A percentile compares a stretch with the other conserved stretches of the same genome.
Evolutionary conservation across 2,888 invertebrate genomes (phyloP).

Genomic region (Gryllus longicercus): DNA sequence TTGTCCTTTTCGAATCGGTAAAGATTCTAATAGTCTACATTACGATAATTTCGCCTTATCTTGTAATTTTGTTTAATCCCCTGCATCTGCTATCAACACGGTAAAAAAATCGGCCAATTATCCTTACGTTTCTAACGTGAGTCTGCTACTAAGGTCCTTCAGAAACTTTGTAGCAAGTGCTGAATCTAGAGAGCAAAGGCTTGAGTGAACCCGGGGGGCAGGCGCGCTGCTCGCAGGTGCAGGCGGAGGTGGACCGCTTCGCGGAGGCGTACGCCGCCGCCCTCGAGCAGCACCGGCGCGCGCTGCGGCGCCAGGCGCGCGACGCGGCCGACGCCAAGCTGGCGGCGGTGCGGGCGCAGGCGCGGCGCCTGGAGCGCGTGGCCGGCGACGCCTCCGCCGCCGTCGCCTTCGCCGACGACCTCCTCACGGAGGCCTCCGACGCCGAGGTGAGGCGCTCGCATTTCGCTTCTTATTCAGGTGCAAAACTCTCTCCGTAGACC

Average conservation of each 20-base stretch:
- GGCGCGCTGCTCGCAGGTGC: constrained; percentile 49
- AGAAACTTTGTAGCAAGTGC: too few relatives aligned
- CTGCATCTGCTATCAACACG: too few relatives aligned
- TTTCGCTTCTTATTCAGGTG: too few relatives aligned
- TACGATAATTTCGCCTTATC: too few relatives aligned
- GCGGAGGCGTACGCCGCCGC: constrained; percentile 62
- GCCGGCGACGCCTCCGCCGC: constrained; percentile 58
- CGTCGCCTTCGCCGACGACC: constrained; percentile 63
- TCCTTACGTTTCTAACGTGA: too few relatives aligned
- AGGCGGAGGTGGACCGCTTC: constrained; percentile 63
- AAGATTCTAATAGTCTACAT: too few relatives aligned
- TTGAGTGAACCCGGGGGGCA: constrained; percentile 37
- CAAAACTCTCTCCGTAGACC: too few relatives aligned
- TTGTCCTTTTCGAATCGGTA: too few relatives aligned
- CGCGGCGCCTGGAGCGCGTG: constrained; percentile 52
- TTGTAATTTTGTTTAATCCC: too few relatives aligned
- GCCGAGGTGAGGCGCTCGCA: constrained; percentile 55
- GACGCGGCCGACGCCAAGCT: constrained; percentile 44
- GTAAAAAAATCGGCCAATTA: too few relatives aligned
- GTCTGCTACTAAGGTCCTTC: too few relatives aligned
- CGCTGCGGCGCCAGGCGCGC: constrained; percentile 49
- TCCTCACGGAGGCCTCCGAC: constrained; percentile 62
- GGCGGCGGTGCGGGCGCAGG: constrained; percentile 49
- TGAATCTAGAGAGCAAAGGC: too few relatives aligned
- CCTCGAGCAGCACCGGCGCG: constrained; percentile 58